phyloP scores from a whole-genome alignment of 2,797 vertebrate species.

The Trachops cirrhosus region DNA sequence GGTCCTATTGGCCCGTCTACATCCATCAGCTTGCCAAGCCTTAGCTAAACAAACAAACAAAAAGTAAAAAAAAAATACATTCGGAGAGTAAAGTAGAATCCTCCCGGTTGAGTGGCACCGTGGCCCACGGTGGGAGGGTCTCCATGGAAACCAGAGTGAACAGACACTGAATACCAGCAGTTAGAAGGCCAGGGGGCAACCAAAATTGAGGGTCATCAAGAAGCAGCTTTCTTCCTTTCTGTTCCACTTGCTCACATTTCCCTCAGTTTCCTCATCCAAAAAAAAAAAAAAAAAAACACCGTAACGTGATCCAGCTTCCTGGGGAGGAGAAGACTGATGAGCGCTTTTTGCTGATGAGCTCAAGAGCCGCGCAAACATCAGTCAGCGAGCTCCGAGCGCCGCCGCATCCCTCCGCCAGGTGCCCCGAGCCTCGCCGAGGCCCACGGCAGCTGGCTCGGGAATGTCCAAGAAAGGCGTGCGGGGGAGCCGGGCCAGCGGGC shows the following conservation, averaged over 20 bases:
- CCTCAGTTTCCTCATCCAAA: slow-evolving; percentile 28
- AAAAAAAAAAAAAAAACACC: not conserved
- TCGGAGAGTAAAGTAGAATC: not conserved
- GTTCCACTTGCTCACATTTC: not conserved
- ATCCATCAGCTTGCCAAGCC: not conserved
- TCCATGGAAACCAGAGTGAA: not conserved
- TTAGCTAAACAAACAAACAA: not conserved
- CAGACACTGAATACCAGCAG: not conserved
- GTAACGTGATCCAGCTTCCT: not conserved
- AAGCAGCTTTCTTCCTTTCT: not conserved
- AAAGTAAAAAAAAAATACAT: too few relatives aligned
- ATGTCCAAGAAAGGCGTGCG: not conserved
- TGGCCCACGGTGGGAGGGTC: not conserved
- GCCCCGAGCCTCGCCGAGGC: not conserved
- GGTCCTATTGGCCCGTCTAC: not conserved
- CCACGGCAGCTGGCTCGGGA: not conserved
- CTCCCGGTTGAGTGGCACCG: not conserved
- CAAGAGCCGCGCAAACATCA: not conserved
- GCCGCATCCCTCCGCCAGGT: not conserved
- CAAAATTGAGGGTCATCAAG: not conserved
- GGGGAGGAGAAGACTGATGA: not conserved
- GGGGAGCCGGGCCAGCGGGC: not conserved
- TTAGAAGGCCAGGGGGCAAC: not conserved
- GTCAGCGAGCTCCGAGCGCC: not conserved
- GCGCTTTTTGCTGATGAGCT: slow-evolving; percentile 42